Evolutionary conservation across 2,113 vertebrate species (phyloP).

Genomic region (Xenopus tropicalis): DNA sequence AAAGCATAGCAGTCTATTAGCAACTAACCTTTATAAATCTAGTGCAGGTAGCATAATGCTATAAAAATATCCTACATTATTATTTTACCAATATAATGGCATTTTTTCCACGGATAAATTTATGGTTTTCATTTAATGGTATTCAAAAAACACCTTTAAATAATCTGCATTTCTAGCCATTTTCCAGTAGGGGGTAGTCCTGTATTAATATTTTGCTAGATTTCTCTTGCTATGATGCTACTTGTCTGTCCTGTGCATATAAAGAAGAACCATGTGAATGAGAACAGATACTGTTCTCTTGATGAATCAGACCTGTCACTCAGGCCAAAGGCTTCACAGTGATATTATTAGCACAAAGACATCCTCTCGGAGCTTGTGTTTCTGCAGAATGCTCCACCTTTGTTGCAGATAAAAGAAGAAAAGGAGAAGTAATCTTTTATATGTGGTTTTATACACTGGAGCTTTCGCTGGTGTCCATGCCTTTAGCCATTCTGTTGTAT

Average conservation of each 20-base stretch:
- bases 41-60: too few relatives aligned
- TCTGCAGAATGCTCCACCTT: constrained; percentile 50
- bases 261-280: constrained; percentile 51
- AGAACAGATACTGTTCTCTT: constrained; percentile 50
- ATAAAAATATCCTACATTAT: too few relatives aligned
- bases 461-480: constrained; percentile 7
- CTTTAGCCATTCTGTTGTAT: constrained; percentile 11
- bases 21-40: too few relatives aligned
- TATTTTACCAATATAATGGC: too few relatives aligned
- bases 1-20: too few relatives aligned
- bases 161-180: neutral
- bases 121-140: neutral
- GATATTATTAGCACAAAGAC: constrained; percentile 56
- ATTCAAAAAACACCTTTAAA: neutral
- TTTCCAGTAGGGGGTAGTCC: constrained; percentile 61
- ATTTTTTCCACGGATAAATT: neutral
- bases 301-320: constrained; percentile 58
- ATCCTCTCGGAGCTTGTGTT: constrained; percentile 49
- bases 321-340: constrained; percentile 52
- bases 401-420: constrained; percentile 50
- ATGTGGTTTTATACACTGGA: constrained; percentile 21
- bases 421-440: constrained; percentile 46
- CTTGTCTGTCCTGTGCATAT: constrained; percentile 46
- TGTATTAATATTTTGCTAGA: constrained; percentile 49
- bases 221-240: neutral